Conservation (phyloP, 2,888 invertebrate species). For the Bursaphelenchus okinawaensis region DNA sequence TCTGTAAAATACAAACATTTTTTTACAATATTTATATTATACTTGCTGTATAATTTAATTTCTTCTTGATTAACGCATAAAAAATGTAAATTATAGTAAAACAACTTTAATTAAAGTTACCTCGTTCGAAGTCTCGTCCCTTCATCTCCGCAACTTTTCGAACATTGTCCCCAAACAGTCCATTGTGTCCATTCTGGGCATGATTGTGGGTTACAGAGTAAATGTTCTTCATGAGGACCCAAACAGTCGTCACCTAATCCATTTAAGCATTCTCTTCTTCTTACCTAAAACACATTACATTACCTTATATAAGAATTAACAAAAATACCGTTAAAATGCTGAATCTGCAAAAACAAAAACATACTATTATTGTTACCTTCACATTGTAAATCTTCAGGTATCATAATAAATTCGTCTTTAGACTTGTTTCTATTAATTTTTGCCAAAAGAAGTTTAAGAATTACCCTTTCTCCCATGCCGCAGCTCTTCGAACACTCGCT, state of each 20-base stretch:
- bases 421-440: no score
- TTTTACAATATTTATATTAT: neutral
- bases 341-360: no score
- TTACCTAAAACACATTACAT: constrained; percentile 15
- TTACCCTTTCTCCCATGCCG: constrained; percentile 29
- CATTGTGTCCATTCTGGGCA: constrained; percentile 32
- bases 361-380: no score
- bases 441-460: no score
- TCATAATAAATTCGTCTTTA: no score
- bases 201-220: constrained; percentile 29
- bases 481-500: constrained; percentile 27
- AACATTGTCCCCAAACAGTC: constrained; percentile 22
- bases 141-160: constrained; percentile 23
- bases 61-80: neutral
- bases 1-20: constrained; percentile 9
- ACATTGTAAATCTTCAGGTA: no score
- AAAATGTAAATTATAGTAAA: neutral
- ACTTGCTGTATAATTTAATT: neutral
- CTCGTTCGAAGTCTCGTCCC: constrained; percentile 21
- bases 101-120: neutral
- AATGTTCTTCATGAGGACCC: constrained; percentile 28
- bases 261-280: constrained; percentile 23
- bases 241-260: constrained; percentile 24
- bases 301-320: no score
- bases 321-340: no score